These are phyloP conservation scores for Illadopsis cleaveri DNA, from an alignment of 2,113 vertebrate species.

Conservation along the genomic window DNA sequence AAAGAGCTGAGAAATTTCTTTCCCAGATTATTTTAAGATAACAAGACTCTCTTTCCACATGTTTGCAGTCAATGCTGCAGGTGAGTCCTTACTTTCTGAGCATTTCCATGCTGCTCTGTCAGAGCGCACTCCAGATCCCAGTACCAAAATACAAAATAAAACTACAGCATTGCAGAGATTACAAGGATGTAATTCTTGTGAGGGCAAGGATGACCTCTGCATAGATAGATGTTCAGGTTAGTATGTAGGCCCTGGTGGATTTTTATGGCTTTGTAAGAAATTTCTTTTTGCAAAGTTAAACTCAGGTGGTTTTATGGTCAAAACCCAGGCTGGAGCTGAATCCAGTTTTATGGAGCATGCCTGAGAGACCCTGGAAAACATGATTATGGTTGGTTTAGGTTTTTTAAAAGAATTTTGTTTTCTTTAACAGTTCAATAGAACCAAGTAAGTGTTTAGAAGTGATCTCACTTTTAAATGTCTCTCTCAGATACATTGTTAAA, in stretches of 20 bases:
- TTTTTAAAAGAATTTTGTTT: accelerated
- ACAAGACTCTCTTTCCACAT: background rate
- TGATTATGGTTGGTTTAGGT: accelerated
- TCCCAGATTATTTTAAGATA: background rate
- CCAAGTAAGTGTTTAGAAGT: background rate
- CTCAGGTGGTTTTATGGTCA: background rate
- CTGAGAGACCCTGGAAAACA: background rate
- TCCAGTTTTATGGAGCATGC: background rate
- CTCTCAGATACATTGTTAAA: background rate
- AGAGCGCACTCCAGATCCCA: background rate
- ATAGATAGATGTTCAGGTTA: background rate
- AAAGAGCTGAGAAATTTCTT: background rate
- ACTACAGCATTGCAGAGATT: background rate
- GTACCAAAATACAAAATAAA: background rate
- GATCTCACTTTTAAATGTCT: background rate
- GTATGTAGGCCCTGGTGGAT: background rate
- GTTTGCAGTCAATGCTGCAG: background rate
- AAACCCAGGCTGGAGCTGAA: background rate
- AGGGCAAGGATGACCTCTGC: background rate
- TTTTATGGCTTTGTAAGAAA: background rate
- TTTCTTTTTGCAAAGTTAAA: background rate
- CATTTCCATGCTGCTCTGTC: background rate
- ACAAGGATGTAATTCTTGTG: too few species aligned
- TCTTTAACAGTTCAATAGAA: background rate
- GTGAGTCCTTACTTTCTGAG: background rate